Base-by-base conservation (phyloP, 2,113 vertebrate species). In the Corvus cornix region DNA sequence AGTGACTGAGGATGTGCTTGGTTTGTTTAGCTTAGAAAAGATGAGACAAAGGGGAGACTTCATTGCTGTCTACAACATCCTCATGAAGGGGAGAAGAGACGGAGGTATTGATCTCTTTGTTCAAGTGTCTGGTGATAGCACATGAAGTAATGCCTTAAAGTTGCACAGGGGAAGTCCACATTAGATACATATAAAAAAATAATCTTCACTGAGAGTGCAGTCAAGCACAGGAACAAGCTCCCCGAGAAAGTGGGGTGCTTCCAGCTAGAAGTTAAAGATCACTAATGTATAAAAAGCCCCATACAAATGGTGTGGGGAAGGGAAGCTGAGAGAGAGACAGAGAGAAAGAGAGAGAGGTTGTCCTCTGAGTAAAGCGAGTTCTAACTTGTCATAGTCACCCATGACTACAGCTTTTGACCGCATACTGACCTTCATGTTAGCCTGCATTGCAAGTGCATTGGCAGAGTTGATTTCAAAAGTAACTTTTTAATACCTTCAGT, bases 61-160 rank as follows among this genome's bases (percentile, higher is more conserved):
- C 6, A 6, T 10, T 64, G 33, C 22, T 58, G 7, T 37, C 80
- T 67, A n/a, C 21, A 83, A 9, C 3, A 10, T 23, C 39, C 5
- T 63, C 11, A 13, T 33, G 26, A 72, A 66, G 3, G 21, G 14
- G 7, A 59, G 48, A 39, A 68, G 75, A 39, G 8, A 37, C 11
- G 14, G 27, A 84, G 10, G 10, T n/a, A 24, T 22, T 49, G 52
- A 16, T 31, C 16, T 46, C 16, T 59, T 33, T 44, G 51, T 70
- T 66, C 27, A 1, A 0, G 3, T 48, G 11, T 12, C 12, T 3
- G 1, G 27, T 53, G 13, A 31, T 7, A 48, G 10, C 4, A 39
- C 9, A 35, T 27, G 12, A 80, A 63, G 22, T 28, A 76, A 73
- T 18, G 18, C 11, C 33, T 56, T 73, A 27, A 90, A 60, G 13